Conservation (phyloP, 2,888 invertebrate genomes). For the Leuctra nigra region DNA sequence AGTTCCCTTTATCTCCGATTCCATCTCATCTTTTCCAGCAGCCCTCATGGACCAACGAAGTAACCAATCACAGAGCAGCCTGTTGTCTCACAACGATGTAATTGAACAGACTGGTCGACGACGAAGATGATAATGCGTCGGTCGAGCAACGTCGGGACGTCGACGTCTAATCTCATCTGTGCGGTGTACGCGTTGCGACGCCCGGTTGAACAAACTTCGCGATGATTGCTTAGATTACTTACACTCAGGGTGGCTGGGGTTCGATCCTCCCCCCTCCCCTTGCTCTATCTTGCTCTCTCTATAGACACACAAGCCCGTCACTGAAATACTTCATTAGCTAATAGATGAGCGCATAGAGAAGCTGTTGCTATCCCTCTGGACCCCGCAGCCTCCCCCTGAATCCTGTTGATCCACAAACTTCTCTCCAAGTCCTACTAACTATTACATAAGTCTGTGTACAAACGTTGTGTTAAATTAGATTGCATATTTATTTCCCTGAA, state of each 20-base stretch:
- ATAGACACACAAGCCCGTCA: background rate
- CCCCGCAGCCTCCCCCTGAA: too few relatives aligned
- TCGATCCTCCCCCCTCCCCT: background rate
- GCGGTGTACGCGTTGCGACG: background rate
- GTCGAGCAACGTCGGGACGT: too few relatives aligned
- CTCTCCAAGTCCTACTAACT: too few relatives aligned
- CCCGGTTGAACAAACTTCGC: background rate
- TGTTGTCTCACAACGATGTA: background rate
- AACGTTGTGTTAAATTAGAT: constrained; percentile 13
- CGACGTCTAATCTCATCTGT: constrained; percentile 1
- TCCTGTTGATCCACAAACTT: too few relatives aligned
- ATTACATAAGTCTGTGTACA: background rate
- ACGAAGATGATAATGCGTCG: constrained; percentile 3
- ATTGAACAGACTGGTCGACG: background rate
- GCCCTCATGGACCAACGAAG: background rate
- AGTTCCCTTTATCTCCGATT: background rate
- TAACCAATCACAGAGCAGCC: background rate
- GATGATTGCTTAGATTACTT: constrained; percentile 13
- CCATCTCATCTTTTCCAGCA: background rate
- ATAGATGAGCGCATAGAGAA: too few relatives aligned
- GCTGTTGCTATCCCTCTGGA: too few relatives aligned
- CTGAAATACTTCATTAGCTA: constrained; percentile 14
- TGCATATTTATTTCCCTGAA: constrained; percentile 18
- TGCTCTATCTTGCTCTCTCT: background rate
- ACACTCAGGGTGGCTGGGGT: background rate